Base-by-base conservation (phyloP, 23 tunicate species). In the Botrylloides violaceus region DNA sequence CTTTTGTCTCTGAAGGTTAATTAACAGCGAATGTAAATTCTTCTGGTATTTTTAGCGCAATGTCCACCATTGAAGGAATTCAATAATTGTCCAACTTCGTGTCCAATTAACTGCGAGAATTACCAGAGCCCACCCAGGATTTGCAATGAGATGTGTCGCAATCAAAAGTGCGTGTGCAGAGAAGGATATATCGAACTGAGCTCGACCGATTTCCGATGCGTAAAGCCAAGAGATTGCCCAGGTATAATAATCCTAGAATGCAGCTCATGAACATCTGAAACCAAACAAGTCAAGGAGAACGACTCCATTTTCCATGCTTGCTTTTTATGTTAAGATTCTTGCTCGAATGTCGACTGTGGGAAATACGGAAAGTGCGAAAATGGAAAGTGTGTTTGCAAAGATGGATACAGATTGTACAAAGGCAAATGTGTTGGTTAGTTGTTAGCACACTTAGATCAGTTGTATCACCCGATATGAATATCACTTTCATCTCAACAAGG, bases 341-440 rank as follows among this genome's bases (percentile, higher is more conserved):
- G 70, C 33, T 27, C 32, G 20, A 3, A 31, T 63, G 35, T 12
- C 12, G 35, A 63, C 7, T 63, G 70, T 31, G 35, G 35, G 35
- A 33, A 31, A 7, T 3, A 63, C 70, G 33, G 70, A 19, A 33
- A 63, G 33, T 63, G 70, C 9, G 29, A 63, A 9, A 63, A 63
- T 12, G 70, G 70, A 12, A 63, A 63, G 33, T 63, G 70, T 63
- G 70, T 63, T 3, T 63, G 70, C 29, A 33, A 31, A 27, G 6
- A 28, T 25, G 70, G 70, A 3, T 63, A 63, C 29, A 4, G 29
- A 28, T n/a, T n/a, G n/a, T 33, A 6, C 35, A 63, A 63, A 63
- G 35, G 33, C 12, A 43, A 43, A 43, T 43, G 53, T 15, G 53
- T 43, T 15, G 15, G 53, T 43, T 7, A 43, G 53, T 43, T n/a